Conservation (phyloP, 2,797 vertebrate species). For the Glyptemys insculpta region DNA sequence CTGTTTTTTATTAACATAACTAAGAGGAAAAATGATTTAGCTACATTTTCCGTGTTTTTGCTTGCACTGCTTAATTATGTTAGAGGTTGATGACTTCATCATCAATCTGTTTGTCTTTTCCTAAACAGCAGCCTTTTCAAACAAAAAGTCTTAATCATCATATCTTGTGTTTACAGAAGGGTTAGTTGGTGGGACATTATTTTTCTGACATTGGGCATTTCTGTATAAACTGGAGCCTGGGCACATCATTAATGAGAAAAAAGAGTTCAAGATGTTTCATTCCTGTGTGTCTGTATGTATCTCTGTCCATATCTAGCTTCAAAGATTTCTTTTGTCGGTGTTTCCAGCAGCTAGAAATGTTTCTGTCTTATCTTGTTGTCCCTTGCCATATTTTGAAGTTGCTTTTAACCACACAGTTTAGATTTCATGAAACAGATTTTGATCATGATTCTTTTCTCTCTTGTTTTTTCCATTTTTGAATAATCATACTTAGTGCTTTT, state of each 20-base stretch:
- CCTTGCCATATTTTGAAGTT: background rate
- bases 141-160: slow-evolving; percentile 25
- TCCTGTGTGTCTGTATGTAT: background rate
- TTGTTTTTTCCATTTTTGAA: background rate
- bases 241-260: background rate
- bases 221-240: background rate
- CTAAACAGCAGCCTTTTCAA: slow-evolving; percentile 1
- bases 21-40: slow-evolving; percentile 26
- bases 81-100: slow-evolving; percentile 23
- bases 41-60: slow-evolving; percentile 40
- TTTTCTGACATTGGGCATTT: slow-evolving; percentile 20
- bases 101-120: background rate
- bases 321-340: background rate
- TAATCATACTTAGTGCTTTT: background rate
- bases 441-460: background rate
- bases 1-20: slow-evolving; percentile 49
- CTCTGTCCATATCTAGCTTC: background rate
- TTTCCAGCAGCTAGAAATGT: background rate
- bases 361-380: background rate
- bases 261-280: background rate
- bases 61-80: slow-evolving; percentile 51
- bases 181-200: slow-evolving; percentile 11
- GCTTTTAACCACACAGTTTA: background rate
- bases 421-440: background rate
- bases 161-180: slow-evolving; percentile 18